Percentiles rank a stretch among this genome's conserved stretches.
phyloP scores from a whole-genome alignment of 2,888 invertebrate genomes.

The Trachelus troglodyta region DNA sequence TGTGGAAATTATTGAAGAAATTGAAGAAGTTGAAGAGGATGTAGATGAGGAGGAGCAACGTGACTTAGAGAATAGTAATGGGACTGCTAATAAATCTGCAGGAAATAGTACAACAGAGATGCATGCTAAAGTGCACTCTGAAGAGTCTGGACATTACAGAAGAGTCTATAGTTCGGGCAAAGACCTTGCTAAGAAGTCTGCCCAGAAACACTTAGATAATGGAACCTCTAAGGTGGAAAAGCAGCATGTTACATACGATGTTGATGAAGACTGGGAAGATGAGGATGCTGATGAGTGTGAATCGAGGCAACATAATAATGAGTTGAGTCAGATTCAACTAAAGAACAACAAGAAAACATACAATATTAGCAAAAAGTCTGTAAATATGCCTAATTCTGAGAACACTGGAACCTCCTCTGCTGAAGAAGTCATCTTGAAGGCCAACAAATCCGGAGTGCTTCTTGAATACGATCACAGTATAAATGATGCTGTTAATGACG shows the following conservation, averaged over 20 bases:
- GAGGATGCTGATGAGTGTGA: constrained; percentile 47
- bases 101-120: not conserved
- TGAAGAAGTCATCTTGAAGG: not conserved
- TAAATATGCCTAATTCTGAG: not conserved
- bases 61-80: not conserved
- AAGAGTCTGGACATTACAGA: constrained; percentile 13
- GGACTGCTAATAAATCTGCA: not conserved
- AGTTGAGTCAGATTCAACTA: not conserved
- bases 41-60: constrained; percentile 23
- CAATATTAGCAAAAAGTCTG: not conserved
- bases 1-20: constrained; percentile 59
- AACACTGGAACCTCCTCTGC: not conserved
- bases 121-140: constrained; percentile 14
- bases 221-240: constrained; percentile 18
- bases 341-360: not conserved
- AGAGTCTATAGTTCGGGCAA: not conserved
- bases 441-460: not conserved
- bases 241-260: constrained; percentile 52
- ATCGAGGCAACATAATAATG: not conserved
- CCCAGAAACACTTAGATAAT: constrained; percentile 9
- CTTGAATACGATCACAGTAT: constrained; percentile 22
- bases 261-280: constrained; percentile 62
- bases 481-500: constrained; percentile 31
- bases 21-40: constrained; percentile 47
- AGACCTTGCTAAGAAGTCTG: constrained; percentile 24